A percentile compares a stretch with the other conserved stretches of the same genome.
These are phyloP conservation scores for Brassicogethes aeneus DNA, from an alignment of 2,888 invertebrate genomes.

Conservation along the genomic window DNA sequence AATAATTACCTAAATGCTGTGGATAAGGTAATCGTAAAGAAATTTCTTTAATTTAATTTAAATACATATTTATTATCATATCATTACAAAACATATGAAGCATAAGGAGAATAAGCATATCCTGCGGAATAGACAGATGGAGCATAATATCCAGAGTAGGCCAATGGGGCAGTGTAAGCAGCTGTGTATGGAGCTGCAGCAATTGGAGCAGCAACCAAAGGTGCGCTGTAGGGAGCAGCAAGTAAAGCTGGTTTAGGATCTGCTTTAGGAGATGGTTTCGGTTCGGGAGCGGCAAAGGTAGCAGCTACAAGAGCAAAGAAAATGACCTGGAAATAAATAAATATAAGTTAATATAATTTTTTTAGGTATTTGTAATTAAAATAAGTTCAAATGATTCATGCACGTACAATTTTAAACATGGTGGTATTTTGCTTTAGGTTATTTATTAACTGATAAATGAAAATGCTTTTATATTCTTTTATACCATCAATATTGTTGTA, in stretches of 20 bases:
- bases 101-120: slow-evolving; percentile 12
- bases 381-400: too few species aligned
- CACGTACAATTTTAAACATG: too few species aligned
- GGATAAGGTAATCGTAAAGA: too few species aligned
- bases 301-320: background rate
- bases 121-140: slow-evolving; percentile 13
- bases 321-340: background rate
- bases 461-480: too few species aligned
- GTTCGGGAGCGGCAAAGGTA: background rate
- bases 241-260: background rate
- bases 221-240: background rate
- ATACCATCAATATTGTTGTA: too few species aligned
- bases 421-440: too few species aligned
- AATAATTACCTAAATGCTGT: too few species aligned
- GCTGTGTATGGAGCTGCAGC: slow-evolving; percentile 9
- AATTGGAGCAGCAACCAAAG: background rate
- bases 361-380: too few species aligned
- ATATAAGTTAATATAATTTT: too few species aligned
- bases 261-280: background rate
- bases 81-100: slow-evolving; percentile 10
- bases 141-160: slow-evolving; percentile 11
- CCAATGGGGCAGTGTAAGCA: slow-evolving; percentile 11
- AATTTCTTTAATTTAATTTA: too few species aligned
- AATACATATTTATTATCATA: too few species aligned
- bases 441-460: too few species aligned